phyloP scores from a whole-genome alignment of 2,888 invertebrate species.

The Chydorus sphaericus region DNA sequence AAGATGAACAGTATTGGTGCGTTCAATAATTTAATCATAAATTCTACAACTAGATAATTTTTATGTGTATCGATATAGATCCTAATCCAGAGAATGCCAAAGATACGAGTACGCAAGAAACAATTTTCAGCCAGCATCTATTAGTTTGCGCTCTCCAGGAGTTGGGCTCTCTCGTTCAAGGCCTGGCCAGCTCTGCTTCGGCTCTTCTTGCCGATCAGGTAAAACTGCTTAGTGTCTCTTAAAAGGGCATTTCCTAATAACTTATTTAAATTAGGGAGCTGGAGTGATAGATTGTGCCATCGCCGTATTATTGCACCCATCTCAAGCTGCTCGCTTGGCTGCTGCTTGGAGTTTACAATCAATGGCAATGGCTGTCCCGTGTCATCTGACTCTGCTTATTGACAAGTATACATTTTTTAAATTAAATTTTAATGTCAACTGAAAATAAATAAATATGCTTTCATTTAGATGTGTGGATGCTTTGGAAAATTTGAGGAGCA shows the following conservation, averaged over 20 bases:
- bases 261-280: constrained; percentile 24
- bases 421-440: neutral
- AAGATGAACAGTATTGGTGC: constrained; percentile 77
- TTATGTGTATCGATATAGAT: constrained; percentile 32
- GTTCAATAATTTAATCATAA: constrained; percentile 14
- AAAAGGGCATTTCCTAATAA: neutral
- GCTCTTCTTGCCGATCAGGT: constrained; percentile 62
- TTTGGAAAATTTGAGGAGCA: constrained; percentile 55
- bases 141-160: constrained; percentile 88
- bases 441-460: neutral
- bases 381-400: constrained; percentile 82
- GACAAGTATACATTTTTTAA: constrained; percentile 38
- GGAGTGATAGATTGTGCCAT: constrained; percentile 61
- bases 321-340: constrained; percentile 74
- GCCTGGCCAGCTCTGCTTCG: constrained; percentile 87
- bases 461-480: constrained; percentile 53
- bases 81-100: constrained; percentile 84
- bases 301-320: constrained; percentile 81
- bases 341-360: constrained; percentile 90
- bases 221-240: neutral
- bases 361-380: constrained; percentile 83
- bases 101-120: constrained; percentile 70
- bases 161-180: constrained; percentile 73
- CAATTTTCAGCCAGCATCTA: constrained; percentile 75
- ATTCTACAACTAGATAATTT: neutral